Evolutionary conservation across 2,888 invertebrate genomes (phyloP), one percentile per base, ranked within the genome.

Genomic region (Tupiocoris notatus): DNA sequence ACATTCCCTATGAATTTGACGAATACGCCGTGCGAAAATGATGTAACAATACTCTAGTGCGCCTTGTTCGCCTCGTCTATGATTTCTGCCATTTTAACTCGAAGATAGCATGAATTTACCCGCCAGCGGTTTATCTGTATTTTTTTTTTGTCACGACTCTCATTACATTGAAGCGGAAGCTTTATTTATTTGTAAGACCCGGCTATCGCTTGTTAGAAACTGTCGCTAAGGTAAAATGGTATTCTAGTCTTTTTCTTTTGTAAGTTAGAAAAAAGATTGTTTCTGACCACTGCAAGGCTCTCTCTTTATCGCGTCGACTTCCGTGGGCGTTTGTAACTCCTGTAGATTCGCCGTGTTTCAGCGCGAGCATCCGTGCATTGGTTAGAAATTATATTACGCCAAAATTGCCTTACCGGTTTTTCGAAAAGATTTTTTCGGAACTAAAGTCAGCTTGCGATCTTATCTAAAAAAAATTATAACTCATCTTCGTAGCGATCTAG

Each of bases 391-490:
- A 59, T n/a, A 63, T 73, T 62, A 73, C 73, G 73, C 73, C 73
- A 73, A 73, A 73, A 73, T 73, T 73, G 73, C 73, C 73, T 73
- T 73, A 73, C 56, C 56, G 21, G 73, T 62, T 73, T 70, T 73
- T 73, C n/a, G n/a, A 57, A 56, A 64, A n/a, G 65, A 22, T 23
- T 22, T 75, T 57, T 64, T 24, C 64, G 57, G 62, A 63, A 21
- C 18, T 58, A 21, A 62, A 74, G 24, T 75, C 75, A 57, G 75
- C 75, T 75, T 75, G 73, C 61, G 25, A 54, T 63, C 56, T 64
- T 75, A 58, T 39, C 56, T 18, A 75, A 65, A n/a, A 62, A 70
- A 58, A 73, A 63, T 23, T 39, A 62, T 59, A 70, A n/a, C n/a
- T 39, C 39, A 39, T 70, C 70, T 70, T 59, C 39, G 18, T 70